phyloP scores from a whole-genome alignment of 2,888 invertebrate genomes.

The Cenopis cana region DNA sequence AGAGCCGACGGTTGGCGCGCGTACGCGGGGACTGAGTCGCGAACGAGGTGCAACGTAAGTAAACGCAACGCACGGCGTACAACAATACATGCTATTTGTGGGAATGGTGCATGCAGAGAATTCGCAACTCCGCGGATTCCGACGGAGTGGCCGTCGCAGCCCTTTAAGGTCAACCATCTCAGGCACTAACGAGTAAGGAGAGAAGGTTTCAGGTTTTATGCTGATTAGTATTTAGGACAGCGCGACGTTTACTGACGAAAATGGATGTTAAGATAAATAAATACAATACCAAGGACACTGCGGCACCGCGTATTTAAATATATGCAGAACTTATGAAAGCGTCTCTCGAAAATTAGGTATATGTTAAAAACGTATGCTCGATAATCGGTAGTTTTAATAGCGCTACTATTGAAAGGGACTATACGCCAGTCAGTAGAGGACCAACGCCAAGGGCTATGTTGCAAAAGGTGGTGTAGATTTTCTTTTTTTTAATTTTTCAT shows the following conservation, averaged over 20 bases:
- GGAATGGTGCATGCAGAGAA: constrained; percentile 76
- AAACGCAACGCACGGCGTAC: constrained; percentile 58
- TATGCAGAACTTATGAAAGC: neutral
- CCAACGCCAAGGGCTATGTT: too few species aligned
- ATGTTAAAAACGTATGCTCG: neutral
- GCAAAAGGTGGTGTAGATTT: too few species aligned
- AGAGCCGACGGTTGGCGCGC: constrained; percentile 64
- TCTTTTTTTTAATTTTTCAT: too few species aligned
- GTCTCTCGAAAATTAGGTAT: neutral
- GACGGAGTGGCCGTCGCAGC: constrained; percentile 57
- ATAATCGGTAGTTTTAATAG: neutral
- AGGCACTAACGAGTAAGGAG: constrained; percentile 25
- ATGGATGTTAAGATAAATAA: constrained; percentile 8
- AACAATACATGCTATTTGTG: constrained; percentile 79
- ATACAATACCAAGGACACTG: neutral
- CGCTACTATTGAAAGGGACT: too few species aligned
- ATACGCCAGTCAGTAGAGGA: too few species aligned
- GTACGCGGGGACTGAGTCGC: constrained; percentile 68
- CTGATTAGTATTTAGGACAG: constrained; percentile 9
- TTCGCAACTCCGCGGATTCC: constrained; percentile 76
- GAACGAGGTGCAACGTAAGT: constrained; percentile 50
- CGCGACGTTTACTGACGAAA: neutral
- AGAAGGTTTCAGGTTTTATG: constrained; percentile 25
- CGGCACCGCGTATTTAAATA: neutral
- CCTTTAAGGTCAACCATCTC: constrained; percentile 59